phyloP scores from a whole-genome alignment of 2,113 vertebrate genomes.

The Halcyon senegalensis region DNA sequence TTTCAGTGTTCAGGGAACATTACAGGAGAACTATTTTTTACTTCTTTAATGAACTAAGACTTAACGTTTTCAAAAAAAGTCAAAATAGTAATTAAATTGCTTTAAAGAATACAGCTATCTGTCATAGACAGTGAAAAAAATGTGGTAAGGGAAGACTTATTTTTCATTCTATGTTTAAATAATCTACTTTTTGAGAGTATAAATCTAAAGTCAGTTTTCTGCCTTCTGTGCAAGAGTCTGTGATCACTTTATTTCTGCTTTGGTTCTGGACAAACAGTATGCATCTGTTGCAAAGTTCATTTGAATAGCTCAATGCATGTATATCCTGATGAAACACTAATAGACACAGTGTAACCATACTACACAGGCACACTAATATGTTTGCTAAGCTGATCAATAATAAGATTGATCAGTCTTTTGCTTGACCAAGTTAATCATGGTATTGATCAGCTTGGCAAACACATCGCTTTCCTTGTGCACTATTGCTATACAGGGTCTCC shows the following conservation, averaged over 20 bases:
- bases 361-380: constrained; percentile 52
- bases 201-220: constrained; percentile 28
- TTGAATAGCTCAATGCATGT: constrained; percentile 31
- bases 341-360: constrained; percentile 12
- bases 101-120: not conserved
- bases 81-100: not conserved
- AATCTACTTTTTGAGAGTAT: not conserved
- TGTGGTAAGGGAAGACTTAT: not conserved
- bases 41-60: not conserved
- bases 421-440: constrained; percentile 70
- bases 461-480: not conserved
- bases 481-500: not conserved
- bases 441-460: constrained; percentile 75
- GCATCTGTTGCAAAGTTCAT: constrained; percentile 37
- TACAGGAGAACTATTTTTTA: not conserved
- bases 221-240: not conserved
- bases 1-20: not conserved
- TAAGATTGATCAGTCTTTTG: constrained; percentile 74
- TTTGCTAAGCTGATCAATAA: constrained; percentile 74
- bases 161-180: constrained; percentile 35
- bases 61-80: not conserved
- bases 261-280: not conserved
- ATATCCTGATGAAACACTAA: constrained; percentile 33
- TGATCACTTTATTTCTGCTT: constrained; percentile 16
- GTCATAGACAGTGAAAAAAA: not conserved